These are phyloP conservation scores for Spilogale gracilis DNA, from an alignment of 2,113 vertebrate genomes.

Conservation along the genomic window DNA sequence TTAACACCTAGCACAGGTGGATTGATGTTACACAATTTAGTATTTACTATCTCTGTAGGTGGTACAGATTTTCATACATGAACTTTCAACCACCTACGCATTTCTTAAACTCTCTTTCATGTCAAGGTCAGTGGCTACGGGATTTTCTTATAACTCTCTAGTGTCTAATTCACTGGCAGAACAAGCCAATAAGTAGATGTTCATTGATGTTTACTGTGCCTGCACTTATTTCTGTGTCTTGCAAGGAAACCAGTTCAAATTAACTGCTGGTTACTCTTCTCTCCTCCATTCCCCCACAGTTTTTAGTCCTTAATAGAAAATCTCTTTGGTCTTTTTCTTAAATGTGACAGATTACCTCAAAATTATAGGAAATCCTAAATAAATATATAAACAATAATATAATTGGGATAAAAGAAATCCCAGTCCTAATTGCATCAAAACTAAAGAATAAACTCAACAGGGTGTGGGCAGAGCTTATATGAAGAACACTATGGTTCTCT, in stretches of 20 bases:
- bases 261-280: neutral
- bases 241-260: neutral
- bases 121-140: neutral
- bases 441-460: neutral
- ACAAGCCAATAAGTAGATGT: neutral
- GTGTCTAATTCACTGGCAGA: neutral
- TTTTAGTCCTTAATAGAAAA: constrained; percentile 36
- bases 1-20: neutral
- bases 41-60: neutral
- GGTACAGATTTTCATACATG: neutral
- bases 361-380: neutral
- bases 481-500: neutral
- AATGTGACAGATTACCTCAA: neutral
- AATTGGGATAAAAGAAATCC: neutral
- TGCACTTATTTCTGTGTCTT: constrained; percentile 15
- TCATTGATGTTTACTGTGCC: neutral
- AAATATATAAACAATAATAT: neutral
- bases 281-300: neutral
- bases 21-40: neutral
- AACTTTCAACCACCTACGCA: neutral
- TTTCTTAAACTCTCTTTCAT: neutral
- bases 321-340: neutral
- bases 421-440: neutral
- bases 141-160: neutral
- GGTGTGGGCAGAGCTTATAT: neutral